Evolutionary conservation across 92 coral and sea anemone species (phyloP).

Genomic region (Umimayanthus kanabou): DNA sequence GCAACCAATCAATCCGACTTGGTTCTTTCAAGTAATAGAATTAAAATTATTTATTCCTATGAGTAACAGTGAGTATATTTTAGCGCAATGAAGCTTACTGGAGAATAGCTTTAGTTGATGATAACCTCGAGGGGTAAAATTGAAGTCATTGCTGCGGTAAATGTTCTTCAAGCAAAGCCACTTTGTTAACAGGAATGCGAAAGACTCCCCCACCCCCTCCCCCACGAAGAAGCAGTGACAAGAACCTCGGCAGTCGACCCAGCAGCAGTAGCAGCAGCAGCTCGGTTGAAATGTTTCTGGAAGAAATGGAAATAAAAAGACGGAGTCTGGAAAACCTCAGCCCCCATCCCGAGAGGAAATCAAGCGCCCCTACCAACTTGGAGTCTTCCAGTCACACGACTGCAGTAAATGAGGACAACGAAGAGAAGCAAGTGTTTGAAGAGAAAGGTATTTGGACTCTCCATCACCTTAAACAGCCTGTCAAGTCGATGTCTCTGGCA

Average conservation of each 20-base stretch:
- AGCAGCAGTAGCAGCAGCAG: constrained; percentile 66
- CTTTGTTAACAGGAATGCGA: constrained; percentile 23
- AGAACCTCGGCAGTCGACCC: constrained; percentile 27
- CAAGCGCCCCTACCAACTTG: constrained; percentile 53
- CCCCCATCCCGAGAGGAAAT: constrained; percentile 42
- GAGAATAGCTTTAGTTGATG: not conserved
- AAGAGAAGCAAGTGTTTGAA: constrained; percentile 35
- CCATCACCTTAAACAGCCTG: not conserved
- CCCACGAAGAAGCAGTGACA: constrained; percentile 42
- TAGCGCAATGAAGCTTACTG: not conserved
- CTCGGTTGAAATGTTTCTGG: constrained; percentile 72
- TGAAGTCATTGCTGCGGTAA: not conserved
- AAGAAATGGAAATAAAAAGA: constrained; percentile 70
- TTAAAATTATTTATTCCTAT: no score
- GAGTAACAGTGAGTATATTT: not conserved
- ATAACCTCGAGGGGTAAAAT: not conserved
- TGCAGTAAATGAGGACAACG: not conserved
- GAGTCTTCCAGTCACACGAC: not conserved
- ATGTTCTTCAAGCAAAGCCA: not conserved
- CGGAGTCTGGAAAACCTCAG: constrained; percentile 65
- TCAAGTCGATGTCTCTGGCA: not conserved
- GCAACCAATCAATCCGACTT: no score
- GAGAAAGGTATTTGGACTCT: constrained; percentile 23
- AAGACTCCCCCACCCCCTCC: constrained; percentile 45
- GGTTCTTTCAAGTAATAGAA: no score